Evolutionary conservation across 2,888 invertebrate species (phyloP).

Genomic region (Trachelus stipa): DNA sequence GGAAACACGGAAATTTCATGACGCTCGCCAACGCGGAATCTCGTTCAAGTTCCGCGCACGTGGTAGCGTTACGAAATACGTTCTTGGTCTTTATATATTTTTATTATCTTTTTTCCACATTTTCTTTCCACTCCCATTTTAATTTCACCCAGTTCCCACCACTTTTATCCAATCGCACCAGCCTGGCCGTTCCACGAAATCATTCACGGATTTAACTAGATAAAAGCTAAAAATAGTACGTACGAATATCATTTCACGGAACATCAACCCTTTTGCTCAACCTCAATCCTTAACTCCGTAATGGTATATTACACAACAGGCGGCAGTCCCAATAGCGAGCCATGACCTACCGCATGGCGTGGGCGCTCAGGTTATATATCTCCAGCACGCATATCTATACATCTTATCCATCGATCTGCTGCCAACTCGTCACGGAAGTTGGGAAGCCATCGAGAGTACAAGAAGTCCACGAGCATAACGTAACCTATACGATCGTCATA

Average conservation of each 20-base stretch:
- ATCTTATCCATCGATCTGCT: constrained; percentile 33
- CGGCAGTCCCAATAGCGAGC: background rate
- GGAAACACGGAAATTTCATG: background rate
- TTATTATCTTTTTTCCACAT: background rate
- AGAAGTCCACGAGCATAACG: background rate
- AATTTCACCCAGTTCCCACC: background rate
- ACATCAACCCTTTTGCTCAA: background rate
- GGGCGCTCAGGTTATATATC: background rate
- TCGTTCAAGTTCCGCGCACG: background rate
- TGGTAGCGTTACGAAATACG: background rate
- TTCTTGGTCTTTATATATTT: background rate
- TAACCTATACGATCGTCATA: background rate
- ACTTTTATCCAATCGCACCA: background rate
- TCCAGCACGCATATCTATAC: background rate
- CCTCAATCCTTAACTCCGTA: background rate
- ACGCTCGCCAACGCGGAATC: background rate
- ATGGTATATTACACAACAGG: background rate
- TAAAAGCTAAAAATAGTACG: background rate
- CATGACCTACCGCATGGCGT: constrained; percentile 18
- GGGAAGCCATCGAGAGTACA: constrained; percentile 6
- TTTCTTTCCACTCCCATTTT: background rate
- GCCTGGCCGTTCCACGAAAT: background rate
- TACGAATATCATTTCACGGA: background rate
- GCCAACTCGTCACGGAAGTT: constrained; percentile 36
- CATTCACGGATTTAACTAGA: background rate